A percentile compares a stretch with the other conserved stretches of the same genome.
phyloP scores from a whole-genome alignment of 2,888 invertebrate species.

The Rhagophthalmus giganteus region DNA sequence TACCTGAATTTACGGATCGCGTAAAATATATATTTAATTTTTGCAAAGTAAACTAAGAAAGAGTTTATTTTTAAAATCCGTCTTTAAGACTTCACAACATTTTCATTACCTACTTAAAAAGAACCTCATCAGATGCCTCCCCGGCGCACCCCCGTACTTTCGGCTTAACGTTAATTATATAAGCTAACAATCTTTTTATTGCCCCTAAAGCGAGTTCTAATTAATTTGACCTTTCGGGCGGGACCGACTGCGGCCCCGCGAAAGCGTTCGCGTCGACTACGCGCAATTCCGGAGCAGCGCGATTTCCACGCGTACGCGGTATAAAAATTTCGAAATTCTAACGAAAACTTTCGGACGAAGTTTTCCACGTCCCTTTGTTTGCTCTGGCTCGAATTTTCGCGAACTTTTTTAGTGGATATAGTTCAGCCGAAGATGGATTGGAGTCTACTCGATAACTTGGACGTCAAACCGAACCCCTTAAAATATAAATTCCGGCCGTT shows the following conservation, averaged over 20 bases:
- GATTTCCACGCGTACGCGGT: not conserved
- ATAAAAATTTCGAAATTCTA: not conserved
- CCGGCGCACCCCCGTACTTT: too few relatives aligned
- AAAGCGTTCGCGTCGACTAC: too few relatives aligned
- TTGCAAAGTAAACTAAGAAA: too few relatives aligned
- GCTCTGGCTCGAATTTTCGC: conserved; percentile 6
- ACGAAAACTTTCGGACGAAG: conserved; percentile 10
- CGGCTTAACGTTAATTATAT: conserved; percentile 9
- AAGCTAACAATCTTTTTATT: conserved; percentile 12
- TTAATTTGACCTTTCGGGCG: conserved; percentile 9
- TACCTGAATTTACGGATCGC: too few relatives aligned
- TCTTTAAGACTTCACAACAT: too few relatives aligned
- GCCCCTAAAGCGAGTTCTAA: conserved; percentile 9
- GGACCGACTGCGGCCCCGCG: not conserved
- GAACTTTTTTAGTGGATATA: conserved; percentile 25
- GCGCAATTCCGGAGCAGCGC: too few relatives aligned
- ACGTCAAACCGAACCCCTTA: conserved; percentile 40
- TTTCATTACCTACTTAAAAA: too few relatives aligned
- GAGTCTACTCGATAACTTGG: conserved; percentile 35
- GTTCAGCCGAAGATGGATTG: conserved; percentile 31
- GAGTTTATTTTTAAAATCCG: too few relatives aligned
- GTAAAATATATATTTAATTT: too few relatives aligned
- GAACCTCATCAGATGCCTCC: too few relatives aligned
- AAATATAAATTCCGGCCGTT: conserved; percentile 42
- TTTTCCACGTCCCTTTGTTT: conserved; percentile 12